Evolutionary conservation across 1,140 invertebrate species (phyloP), one percentile per base, ranked within the genome.

Genomic region (Popillia japonica): DNA sequence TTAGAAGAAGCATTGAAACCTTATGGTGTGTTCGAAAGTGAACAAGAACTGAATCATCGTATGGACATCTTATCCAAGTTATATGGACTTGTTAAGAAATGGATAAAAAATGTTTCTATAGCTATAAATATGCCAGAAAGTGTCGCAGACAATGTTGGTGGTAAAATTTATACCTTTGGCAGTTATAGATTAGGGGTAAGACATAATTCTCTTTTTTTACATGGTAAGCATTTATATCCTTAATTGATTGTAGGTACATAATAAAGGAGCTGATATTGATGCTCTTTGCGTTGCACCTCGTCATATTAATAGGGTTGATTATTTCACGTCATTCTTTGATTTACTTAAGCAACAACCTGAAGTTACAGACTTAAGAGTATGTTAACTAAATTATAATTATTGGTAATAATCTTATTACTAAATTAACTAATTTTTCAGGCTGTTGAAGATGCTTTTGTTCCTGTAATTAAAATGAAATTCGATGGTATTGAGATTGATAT

Each of bases 391-490:
- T 41, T 41, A 0, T 55, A 23, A 6, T 27, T 34, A 34, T 34
- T 34, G 27, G 27, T 34, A 34, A 34, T 34, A 34, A 76, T 55
- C 14, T 76, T 7, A 27, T 55, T 27, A 6, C 48, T 55, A 9
- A 27, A 74, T 14, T 41, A 74, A 41, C 34, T 2, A 55, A 7
- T 11, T 76, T 76, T 89, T 72, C 85, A 95, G 91, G 93, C 96
- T 0, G 97, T 99, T 9, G 97, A 99, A 88, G 98, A 99, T 87
- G 99, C 99, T 0, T 99, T 96, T 90, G 99, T 99, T 76, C 99
- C 99, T 20, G 97, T 99, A 3, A 99, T 99, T 75, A 99, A 99
- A 90, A 98, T 99, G 95, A 96, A 96, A 85, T 99, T 99, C 88
- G 96, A 98, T 90, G 96, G 96, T 23, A 99, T 99, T 82, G 98